A percentile compares a stretch with the other conserved stretches of the same genome.
Conservation (phyloP, 2,888 invertebrate species). For the Tolmerus cingulatus region DNA sequence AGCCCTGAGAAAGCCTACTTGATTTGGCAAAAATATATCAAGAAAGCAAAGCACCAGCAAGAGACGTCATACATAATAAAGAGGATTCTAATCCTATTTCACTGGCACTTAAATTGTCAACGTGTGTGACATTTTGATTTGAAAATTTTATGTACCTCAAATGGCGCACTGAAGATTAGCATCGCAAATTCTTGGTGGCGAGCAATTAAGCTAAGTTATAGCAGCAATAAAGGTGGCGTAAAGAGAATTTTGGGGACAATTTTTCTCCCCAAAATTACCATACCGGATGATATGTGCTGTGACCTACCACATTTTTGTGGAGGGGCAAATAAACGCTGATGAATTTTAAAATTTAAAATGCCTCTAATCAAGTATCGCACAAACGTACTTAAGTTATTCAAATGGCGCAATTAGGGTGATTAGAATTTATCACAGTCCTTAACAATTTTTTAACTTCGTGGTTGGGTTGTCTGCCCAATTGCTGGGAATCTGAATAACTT, state of each 20-base stretch:
- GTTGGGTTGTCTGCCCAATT: background rate
- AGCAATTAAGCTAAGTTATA: slow-evolving; percentile 38
- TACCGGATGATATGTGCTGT: background rate
- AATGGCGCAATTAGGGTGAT: slow-evolving; percentile 40
- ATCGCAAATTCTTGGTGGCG: slow-evolving; percentile 30
- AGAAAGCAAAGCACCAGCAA: background rate
- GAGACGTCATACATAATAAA: background rate
- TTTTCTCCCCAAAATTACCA: slow-evolving; percentile 17
- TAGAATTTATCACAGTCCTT: slow-evolving; percentile 42
- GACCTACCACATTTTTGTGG: background rate
- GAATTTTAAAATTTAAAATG: slow-evolving; percentile 38
- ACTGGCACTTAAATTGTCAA: slow-evolving; percentile 16
- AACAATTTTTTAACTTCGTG: background rate
- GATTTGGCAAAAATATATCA: background rate
- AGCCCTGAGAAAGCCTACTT: background rate
- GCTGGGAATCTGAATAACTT: background rate
- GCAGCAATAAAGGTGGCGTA: slow-evolving; percentile 31
- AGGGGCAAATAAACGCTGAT: slow-evolving; percentile 6
- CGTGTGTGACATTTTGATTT: slow-evolving; percentile 37
- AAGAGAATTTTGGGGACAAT: slow-evolving; percentile 36
- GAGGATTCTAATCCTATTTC: background rate
- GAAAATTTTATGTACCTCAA: slow-evolving; percentile 30
- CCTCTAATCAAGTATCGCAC: slow-evolving; percentile 25
- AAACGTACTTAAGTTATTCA: background rate
- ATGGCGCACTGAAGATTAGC: slow-evolving; percentile 15